Evolutionary conservation across 2,113 vertebrate genomes (phyloP).

Genomic region (Nestor notabilis): DNA sequence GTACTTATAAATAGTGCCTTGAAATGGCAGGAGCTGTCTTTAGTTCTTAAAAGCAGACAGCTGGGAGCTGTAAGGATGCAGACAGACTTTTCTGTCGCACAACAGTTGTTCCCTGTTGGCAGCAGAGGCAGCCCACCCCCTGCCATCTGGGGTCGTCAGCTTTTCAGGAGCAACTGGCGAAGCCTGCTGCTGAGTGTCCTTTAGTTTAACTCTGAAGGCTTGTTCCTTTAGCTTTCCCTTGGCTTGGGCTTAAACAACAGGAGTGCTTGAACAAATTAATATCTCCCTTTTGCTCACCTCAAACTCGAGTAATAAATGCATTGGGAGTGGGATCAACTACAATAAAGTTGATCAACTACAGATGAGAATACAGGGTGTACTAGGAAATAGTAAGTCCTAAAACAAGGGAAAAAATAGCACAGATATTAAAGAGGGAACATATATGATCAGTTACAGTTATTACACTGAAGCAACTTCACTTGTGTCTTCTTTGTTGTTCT

Average conservation of each 20-base stretch:
- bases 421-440: neutral
- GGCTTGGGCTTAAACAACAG: neutral
- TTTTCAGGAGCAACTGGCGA: neutral
- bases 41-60: neutral
- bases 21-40: conserved; percentile 4
- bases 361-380: no score
- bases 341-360: neutral
- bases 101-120: neutral
- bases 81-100: neutral
- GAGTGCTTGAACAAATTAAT: neutral
- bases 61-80: neutral
- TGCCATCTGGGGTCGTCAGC: neutral
- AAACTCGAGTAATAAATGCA: neutral
- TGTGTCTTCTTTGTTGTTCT: neutral
- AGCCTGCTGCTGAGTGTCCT: neutral
- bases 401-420: neutral
- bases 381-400: neutral
- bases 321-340: neutral
- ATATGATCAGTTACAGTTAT: neutral
- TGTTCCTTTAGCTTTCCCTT: neutral
- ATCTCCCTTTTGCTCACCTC: neutral
- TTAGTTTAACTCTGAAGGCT: neutral
- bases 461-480: neutral
- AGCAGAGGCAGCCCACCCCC: neutral
- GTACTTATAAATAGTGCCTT: neutral